These are phyloP conservation scores for Danio aesculapii DNA, from an alignment of 2,797 vertebrate species.

Conservation along the genomic window DNA sequence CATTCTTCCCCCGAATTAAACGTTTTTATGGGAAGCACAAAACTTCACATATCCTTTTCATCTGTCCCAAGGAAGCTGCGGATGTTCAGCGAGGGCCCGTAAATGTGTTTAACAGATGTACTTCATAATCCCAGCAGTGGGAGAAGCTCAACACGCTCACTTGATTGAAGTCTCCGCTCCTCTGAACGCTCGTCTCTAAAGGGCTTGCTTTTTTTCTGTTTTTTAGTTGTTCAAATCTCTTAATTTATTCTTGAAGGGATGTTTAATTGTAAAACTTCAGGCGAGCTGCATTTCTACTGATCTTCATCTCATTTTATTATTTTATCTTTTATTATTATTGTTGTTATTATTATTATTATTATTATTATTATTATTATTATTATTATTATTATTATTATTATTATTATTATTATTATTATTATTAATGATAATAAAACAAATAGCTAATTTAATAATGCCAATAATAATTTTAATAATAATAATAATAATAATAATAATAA, in stretches of 20 bases:
- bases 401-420: no score
- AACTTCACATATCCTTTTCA: constrained; percentile 24
- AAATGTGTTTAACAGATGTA: constrained; percentile 22
- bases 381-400: no score
- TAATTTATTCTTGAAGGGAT: constrained; percentile 32
- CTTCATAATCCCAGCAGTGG: constrained; percentile 30
- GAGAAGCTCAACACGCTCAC: neutral
- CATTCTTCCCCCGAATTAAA: neutral
- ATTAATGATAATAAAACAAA: no score
- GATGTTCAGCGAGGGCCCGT: constrained; percentile 3
- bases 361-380: no score
- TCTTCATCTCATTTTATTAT: neutral
- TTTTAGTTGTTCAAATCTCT: constrained; percentile 10
- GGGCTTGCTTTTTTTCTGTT: neutral
- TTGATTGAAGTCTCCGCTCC: constrained; percentile 35
- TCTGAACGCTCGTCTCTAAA: constrained; percentile 5
- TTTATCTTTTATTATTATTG: no score
- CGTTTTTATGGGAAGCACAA: neutral
- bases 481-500: no score
- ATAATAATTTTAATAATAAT: no score
- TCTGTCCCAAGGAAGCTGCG: constrained; percentile 15
- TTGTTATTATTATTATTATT: no score
- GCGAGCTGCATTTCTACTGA: neutral
- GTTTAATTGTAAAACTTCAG: constrained; percentile 20
- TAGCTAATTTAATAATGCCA: no score